Conservation (phyloP, 2,113 vertebrate genomes). For the Xenopus tropicalis region DNA sequence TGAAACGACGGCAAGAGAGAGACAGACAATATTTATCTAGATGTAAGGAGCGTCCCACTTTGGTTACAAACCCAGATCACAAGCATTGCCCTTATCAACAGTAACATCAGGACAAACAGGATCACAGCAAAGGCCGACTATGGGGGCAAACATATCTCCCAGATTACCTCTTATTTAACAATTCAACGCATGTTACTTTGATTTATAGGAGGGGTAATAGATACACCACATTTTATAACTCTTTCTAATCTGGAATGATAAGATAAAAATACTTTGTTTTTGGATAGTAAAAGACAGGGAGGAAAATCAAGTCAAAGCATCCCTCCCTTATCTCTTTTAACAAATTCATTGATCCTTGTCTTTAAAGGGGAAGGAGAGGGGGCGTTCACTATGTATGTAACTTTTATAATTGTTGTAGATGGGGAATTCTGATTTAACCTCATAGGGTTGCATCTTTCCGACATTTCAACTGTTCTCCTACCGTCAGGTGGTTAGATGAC, state of each 20-base stretch:
- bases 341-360: background rate
- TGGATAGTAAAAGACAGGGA: too few species aligned
- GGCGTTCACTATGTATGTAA: too few species aligned
- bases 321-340: background rate
- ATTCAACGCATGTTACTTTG: conserved; percentile 26
- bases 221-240: conserved; percentile 2
- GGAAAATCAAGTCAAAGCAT: background rate
- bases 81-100: conserved; percentile 21
- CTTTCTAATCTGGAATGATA: conserved; percentile 3
- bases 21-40: conserved; percentile 40
- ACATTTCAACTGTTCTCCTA: too few species aligned
- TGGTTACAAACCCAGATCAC: conserved; percentile 6
- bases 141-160: conserved; percentile 22
- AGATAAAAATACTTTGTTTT: background rate
- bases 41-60: conserved; percentile 34
- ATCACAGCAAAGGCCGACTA: conserved; percentile 11
- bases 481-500: too few species aligned
- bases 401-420: too few species aligned
- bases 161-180: conserved; percentile 26
- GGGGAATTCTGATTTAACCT: too few species aligned
- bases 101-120: conserved; percentile 16
- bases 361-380: background rate
- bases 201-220: background rate
- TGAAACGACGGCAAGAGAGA: conserved; percentile 41
- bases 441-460: too few species aligned